Evolutionary conservation across 2,113 vertebrate species (phyloP).

Genomic region (Chaenogobius annularis): DNA sequence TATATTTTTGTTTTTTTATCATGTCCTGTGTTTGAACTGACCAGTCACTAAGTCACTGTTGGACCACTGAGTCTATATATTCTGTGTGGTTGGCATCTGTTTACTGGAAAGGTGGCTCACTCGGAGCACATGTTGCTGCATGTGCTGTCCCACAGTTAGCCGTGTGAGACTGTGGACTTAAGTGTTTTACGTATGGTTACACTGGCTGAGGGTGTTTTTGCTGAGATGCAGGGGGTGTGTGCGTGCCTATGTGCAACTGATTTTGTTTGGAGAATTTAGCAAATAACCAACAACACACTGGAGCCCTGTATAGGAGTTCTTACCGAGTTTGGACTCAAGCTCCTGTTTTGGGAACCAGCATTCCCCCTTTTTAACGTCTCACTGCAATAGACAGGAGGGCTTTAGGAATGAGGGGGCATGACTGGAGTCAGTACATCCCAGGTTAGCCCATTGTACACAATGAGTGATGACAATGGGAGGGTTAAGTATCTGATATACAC

Average conservation of each 20-base stretch:
- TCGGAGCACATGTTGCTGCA: constrained; percentile 73
- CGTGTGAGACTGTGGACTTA: constrained; percentile 45
- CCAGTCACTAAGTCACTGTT: constrained; percentile 68
- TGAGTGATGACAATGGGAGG: constrained; percentile 69
- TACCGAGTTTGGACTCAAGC: constrained; percentile 61
- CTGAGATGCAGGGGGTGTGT: constrained; percentile 28
- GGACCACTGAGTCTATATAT: constrained; percentile 74
- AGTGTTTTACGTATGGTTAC: constrained; percentile 34
- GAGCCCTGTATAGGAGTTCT: constrained; percentile 49
- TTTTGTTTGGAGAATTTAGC: constrained; percentile 58
- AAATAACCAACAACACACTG: constrained; percentile 61
- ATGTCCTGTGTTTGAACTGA: constrained; percentile 52
- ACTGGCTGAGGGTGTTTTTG: constrained; percentile 54
- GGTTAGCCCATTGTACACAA: constrained; percentile 68
- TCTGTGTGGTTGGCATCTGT: constrained; percentile 78
- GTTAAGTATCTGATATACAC: constrained; percentile 73
- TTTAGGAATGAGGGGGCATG: constrained; percentile 66
- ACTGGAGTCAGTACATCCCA: constrained; percentile 64
- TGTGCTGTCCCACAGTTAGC: constrained; percentile 63
- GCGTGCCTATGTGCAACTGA: constrained; percentile 38
- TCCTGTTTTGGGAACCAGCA: constrained; percentile 66
- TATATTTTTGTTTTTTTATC: constrained; percentile 11
- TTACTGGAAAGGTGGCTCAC: constrained; percentile 72
- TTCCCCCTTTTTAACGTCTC: constrained; percentile 55
- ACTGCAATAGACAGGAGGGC: constrained; percentile 58